Evolutionary conservation across 2,797 vertebrate species (phyloP), one percentile per base, ranked within the genome.

Genomic region (Peromyscus nudipes): DNA sequence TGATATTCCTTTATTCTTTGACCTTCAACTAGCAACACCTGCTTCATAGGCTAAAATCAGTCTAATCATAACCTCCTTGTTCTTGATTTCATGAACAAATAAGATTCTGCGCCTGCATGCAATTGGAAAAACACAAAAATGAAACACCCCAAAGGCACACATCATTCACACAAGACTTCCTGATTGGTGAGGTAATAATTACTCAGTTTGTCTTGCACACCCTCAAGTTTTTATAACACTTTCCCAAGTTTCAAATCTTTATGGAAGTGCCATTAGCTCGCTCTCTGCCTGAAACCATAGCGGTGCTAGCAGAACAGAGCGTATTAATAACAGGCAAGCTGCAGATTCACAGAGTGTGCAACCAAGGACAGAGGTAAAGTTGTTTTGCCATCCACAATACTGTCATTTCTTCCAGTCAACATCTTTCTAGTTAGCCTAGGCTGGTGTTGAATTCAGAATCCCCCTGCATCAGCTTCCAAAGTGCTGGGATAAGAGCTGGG

Each of bases 101-200:
- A 85, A 89, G 83, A 80, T 82, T 60, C 14, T 55, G 17, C 37
- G 19, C 80, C 67, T 57, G 16, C 49, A 52, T 40, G 34, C 14
- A 67, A 73, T 88, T 73, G 89, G 69, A 91, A 92, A 92, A 87
- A 55, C 52, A 67, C 52, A 81, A 62, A 57, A 67, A 25, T 31
- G 27, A 88, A 71, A 71, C 31, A 57, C 73, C 92, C 31, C 17
- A 46, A 90, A 91, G 65, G 21, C 9, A 76, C 16, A 27, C n/a
- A 31, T 71, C 73, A 37, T 75, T 62, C 23, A 14, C 12, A 4
- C 73, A 62, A 85, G 60, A 60, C 57, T 34, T 95, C 37, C 6
- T 17, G 52, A 71, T 37, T 43, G 40, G 55, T 52, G 34, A 14
- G 31, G n/a, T 81, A 89, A 43, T 69, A 86, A 55, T 67, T 31